Percentiles rank a stretch among this genome's conserved stretches.
Evolutionary conservation across 2,797 vertebrate genomes (phyloP).

Genomic region (Lerista edwardsae): DNA sequence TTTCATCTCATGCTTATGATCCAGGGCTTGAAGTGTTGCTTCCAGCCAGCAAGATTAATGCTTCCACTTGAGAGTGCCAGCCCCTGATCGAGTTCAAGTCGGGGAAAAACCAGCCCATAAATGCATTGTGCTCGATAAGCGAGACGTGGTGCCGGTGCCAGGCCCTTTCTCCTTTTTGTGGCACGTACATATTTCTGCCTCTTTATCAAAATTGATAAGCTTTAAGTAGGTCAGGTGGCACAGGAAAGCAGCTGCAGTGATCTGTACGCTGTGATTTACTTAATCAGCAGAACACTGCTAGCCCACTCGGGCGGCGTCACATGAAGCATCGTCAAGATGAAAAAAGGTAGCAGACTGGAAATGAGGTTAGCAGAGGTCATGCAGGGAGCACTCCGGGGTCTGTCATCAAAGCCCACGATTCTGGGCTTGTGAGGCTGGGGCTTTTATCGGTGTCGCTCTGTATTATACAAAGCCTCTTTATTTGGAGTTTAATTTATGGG

Average conservation of each 20-base stretch:
- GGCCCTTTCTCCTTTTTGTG: conserved; percentile 21
- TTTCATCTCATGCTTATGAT: background rate
- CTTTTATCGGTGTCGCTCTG: conserved; percentile 11
- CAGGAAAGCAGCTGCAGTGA: conserved; percentile 43
- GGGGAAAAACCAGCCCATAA: background rate
- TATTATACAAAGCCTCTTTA: conserved; percentile 40
- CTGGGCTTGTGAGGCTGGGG: background rate
- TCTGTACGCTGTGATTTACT: conserved; percentile 40
- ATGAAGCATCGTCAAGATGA: conserved; percentile 3
- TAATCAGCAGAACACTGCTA: conserved; percentile 51
- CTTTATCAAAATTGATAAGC: conserved; percentile 34
- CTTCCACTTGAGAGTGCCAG: background rate
- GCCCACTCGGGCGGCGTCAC: background rate
- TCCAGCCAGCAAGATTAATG: background rate
- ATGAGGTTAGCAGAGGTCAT: conserved; percentile 30
- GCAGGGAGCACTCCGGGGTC: background rate
- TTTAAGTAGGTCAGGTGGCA: conserved; percentile 32
- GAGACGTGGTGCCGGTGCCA: background rate
- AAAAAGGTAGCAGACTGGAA: background rate
- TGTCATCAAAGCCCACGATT: conserved; percentile 35
- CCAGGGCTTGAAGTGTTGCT: background rate
- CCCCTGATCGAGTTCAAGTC: background rate
- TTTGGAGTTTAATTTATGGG: background rate
- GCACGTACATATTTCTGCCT: conserved; percentile 28
- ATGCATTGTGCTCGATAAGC: background rate